Percentiles rank a stretch among this genome's conserved stretches.
Conservation (phyloP, 2,888 invertebrate genomes). For the Galerucella pusilla region DNA sequence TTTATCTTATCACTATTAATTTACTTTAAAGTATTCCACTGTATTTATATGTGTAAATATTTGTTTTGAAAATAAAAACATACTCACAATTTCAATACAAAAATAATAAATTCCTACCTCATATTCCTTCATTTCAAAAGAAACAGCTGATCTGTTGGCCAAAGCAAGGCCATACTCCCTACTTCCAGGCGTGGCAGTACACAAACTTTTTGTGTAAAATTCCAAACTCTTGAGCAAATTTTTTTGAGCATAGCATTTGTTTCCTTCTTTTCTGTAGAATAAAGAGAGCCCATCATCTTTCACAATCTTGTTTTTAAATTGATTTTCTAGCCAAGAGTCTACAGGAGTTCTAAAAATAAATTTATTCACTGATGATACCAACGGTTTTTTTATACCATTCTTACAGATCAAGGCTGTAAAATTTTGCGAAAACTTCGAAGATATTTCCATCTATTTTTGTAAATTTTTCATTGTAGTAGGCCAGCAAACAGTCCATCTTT, state of each 20-base stretch:
- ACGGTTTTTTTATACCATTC: conserved; percentile 38
- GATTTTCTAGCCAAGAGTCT: conserved; percentile 59
- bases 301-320: conserved; percentile 54
- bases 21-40: too few relatives aligned
- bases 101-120: conserved; percentile 64
- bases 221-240: conserved; percentile 68
- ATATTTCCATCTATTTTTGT: conserved; percentile 56
- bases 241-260: conserved; percentile 70
- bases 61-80: too few relatives aligned
- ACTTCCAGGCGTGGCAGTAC: conserved; percentile 69
- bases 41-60: too few relatives aligned
- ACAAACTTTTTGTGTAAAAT: conserved; percentile 73
- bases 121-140: conserved; percentile 71
- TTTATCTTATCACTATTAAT: too few relatives aligned
- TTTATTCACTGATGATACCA: neutral
- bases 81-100: neutral
- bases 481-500: conserved; percentile 56
- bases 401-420: conserved; percentile 56
- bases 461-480: conserved; percentile 56
- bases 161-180: conserved; percentile 72
- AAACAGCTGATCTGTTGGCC: conserved; percentile 77
- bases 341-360: conserved; percentile 58
- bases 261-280: conserved; percentile 67
- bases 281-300: conserved; percentile 61
- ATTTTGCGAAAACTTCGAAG: conserved; percentile 56